Conservation (phyloP, 2,888 invertebrate genomes). For the Meiosimyza platycephala region DNA sequence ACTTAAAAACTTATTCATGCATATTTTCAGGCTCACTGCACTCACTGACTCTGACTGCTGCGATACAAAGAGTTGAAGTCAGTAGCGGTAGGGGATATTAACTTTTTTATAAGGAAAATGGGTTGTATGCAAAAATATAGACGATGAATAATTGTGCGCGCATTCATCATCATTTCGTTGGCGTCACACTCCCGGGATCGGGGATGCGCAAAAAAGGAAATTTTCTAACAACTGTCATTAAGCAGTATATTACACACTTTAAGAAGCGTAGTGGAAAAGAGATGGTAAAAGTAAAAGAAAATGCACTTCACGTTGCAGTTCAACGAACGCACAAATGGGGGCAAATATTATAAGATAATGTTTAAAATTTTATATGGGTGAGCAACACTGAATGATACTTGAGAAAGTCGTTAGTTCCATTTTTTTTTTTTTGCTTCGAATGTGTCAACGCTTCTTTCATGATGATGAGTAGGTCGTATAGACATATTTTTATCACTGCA, state of each 20-base stretch:
- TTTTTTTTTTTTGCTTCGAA: too few relatives aligned
- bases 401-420: background rate
- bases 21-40: conserved; percentile 21
- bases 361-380: conserved; percentile 10
- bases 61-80: background rate
- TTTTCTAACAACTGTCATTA: conserved; percentile 8
- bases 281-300: background rate
- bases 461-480: too few relatives aligned
- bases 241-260: too few relatives aligned
- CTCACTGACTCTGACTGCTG: background rate
- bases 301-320: conserved; percentile 11
- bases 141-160: too few relatives aligned
- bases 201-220: background rate
- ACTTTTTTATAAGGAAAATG: background rate
- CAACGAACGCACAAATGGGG: conserved; percentile 12
- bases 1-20: conserved; percentile 12
- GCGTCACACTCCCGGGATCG: too few relatives aligned
- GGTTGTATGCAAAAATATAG: background rate
- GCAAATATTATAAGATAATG: background rate
- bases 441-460: too few relatives aligned
- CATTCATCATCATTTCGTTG: too few relatives aligned
- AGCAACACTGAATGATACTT: background rate
- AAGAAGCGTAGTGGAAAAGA: too few relatives aligned
- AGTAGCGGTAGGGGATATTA: background rate
- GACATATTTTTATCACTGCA: too few relatives aligned